A percentile compares a stretch with the other conserved stretches of the same genome.
Evolutionary conservation across 2,888 invertebrate species (phyloP).

Genomic region (Lasioglossum marginatum): DNA sequence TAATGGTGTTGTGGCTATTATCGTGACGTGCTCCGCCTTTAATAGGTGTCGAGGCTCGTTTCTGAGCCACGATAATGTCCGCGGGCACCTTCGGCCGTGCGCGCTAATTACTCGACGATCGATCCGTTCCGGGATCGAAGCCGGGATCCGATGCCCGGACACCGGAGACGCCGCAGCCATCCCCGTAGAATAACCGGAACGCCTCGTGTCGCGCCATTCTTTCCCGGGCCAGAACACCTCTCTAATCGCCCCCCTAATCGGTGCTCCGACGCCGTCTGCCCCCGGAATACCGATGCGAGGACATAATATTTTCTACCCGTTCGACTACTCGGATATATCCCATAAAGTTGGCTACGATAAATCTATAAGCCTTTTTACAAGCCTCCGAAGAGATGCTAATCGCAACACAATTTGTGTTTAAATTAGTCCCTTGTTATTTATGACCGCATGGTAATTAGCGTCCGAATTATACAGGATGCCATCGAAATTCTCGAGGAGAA

Average conservation of each 20-base stretch:
- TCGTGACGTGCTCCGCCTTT: slow-evolving; percentile 74
- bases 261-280: not conserved
- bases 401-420: not conserved
- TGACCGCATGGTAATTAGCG: not conserved
- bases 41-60: slow-evolving; percentile 76
- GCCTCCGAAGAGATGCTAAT: not conserved
- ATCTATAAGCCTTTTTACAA: not conserved
- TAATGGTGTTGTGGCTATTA: slow-evolving; percentile 79
- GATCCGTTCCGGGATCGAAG: slow-evolving; percentile 60
- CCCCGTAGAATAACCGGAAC: not conserved
- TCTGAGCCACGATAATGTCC: slow-evolving; percentile 68
- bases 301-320: too few relatives aligned
- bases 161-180: not conserved
- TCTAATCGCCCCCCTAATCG: not conserved
- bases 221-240: not conserved
- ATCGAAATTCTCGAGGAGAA: not conserved
- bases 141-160: slow-evolving; percentile 41
- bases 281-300: too few relatives aligned
- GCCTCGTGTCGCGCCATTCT: not conserved
- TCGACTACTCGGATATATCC: too few relatives aligned
- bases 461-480: not conserved
- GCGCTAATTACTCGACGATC: slow-evolving; percentile 68
- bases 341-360: not conserved
- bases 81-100: slow-evolving; percentile 69
- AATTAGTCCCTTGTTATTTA: not conserved